Evolutionary conservation across 2,888 invertebrate species (phyloP).

Genomic region (Lithosia quadra): DNA sequence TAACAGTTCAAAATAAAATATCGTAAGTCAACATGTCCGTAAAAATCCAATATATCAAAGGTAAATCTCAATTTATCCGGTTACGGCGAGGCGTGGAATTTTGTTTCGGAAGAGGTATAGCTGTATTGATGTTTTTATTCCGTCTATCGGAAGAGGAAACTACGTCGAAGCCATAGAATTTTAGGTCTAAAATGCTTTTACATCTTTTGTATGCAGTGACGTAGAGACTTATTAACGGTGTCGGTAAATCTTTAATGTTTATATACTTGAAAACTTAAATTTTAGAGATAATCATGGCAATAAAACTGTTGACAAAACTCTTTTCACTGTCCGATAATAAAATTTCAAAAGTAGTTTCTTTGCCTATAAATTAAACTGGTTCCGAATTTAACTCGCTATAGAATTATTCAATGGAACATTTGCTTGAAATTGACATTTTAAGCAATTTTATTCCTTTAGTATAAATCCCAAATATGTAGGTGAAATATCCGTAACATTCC

Average conservation of each 20-base stretch:
- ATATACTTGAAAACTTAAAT: no score
- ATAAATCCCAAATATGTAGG: background rate
- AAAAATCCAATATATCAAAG: constrained; percentile 20
- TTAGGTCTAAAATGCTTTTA: background rate
- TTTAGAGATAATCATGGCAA: no score
- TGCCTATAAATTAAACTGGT: no score
- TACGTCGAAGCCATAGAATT: background rate
- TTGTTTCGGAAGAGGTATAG: background rate
- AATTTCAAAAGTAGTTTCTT: no score
- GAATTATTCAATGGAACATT: no score
- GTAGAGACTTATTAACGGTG: background rate
- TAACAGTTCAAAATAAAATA: constrained; percentile 14
- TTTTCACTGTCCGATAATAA: no score
- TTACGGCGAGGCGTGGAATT: constrained; percentile 12
- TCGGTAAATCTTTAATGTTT: no score
- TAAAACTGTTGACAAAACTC: no score
- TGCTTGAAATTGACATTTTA: no score
- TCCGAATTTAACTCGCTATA: no score
- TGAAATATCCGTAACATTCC: no score
- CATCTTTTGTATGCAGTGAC: background rate
- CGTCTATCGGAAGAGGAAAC: background rate
- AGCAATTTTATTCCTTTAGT: background rate
- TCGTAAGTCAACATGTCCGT: constrained; percentile 18
- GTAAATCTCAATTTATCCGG: constrained; percentile 30
- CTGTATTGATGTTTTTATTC: constrained; percentile 16